Conservation (phyloP, 2,888 invertebrate species). For the Nephrotoma guestfalica region DNA sequence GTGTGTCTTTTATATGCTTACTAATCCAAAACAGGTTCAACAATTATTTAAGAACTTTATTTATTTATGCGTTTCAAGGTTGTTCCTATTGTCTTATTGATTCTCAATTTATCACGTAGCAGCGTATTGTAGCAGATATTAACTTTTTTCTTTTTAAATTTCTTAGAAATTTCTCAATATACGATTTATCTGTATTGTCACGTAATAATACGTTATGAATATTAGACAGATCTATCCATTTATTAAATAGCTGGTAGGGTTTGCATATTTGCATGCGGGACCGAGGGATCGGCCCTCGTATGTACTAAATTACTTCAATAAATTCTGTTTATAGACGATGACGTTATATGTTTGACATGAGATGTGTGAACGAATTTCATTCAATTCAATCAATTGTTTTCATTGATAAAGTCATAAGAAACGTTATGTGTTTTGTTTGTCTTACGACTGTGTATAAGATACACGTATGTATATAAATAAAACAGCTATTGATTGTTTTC, state of each 20-base stretch:
- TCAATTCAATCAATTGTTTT: background rate
- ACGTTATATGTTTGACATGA: background rate
- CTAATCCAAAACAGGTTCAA: background rate
- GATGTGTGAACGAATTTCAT: background rate
- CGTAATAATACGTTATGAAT: background rate
- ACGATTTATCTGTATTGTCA: background rate
- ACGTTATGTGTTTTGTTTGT: background rate
- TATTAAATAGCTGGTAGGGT: background rate
- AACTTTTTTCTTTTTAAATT: background rate
- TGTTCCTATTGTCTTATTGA: background rate
- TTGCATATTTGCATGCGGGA: background rate
- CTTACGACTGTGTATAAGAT: background rate
- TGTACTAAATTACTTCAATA: background rate
- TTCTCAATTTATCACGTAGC: background rate
- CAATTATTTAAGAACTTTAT: background rate
- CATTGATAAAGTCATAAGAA: background rate
- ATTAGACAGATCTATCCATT: background rate
- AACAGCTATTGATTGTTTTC: background rate
- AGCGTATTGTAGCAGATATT: background rate
- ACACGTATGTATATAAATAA: too few relatives aligned
- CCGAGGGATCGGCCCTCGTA: too few relatives aligned
- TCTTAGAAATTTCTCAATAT: background rate
- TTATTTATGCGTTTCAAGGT: background rate
- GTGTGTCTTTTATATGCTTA: background rate
- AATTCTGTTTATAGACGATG: background rate